A percentile compares a stretch with the other conserved stretches of the same genome.
These are phyloP conservation scores for Passer montanus DNA, from an alignment of 2,113 vertebrate species.

Conservation along the genomic window DNA sequence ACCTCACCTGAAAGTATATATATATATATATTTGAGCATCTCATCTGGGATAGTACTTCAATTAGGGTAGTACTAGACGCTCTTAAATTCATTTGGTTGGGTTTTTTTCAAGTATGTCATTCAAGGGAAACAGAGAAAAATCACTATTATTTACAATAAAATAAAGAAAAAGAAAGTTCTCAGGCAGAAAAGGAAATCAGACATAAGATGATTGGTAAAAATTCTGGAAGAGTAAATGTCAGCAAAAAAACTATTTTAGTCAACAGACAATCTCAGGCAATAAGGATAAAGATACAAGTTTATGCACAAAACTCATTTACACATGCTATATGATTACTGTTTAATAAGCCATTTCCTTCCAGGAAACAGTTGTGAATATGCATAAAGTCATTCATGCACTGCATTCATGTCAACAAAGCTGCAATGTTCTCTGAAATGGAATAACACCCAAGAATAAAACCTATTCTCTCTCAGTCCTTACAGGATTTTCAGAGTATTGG, in stretches of 20 bases:
- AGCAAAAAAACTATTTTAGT: not conserved
- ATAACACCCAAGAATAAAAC: not conserved
- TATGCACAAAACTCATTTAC: slow-evolving; percentile 3
- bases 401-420: not conserved
- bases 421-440: not conserved
- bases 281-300: not conserved
- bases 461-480: not conserved
- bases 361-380: slow-evolving; percentile 31
- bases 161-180: not conserved
- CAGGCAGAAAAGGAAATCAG: not conserved
- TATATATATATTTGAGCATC: not conserved
- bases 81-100: not conserved
- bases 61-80: not conserved
- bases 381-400: slow-evolving; percentile 19
- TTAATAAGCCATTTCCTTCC: slow-evolving; percentile 35
- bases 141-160: not conserved
- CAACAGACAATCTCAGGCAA: not conserved
- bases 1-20: not conserved
- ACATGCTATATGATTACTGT: not conserved
- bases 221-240: not conserved
- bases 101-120: not conserved
- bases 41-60: not conserved
- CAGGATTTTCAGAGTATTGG: not conserved
- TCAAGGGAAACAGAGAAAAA: not conserved
- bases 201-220: not conserved